Conservation (phyloP, 2,113 vertebrate species). For the Cepphus grylle region DNA sequence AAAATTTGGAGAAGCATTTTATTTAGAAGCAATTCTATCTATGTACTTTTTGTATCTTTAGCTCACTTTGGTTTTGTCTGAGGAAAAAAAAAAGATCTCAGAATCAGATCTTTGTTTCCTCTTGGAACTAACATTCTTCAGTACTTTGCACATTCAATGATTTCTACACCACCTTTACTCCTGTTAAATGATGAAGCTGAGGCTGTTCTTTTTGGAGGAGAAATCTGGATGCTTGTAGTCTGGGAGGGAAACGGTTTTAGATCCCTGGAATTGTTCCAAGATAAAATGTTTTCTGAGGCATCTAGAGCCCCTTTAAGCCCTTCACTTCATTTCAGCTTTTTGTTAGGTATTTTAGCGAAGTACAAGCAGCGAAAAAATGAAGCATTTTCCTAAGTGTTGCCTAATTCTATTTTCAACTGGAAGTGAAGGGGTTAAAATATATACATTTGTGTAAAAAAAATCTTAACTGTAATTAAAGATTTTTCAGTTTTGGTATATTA, state of each 20-base stretch:
- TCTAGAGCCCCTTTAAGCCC: slow-evolving; percentile 42
- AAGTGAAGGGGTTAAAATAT: slow-evolving; percentile 57
- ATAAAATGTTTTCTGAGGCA: slow-evolving; percentile 51
- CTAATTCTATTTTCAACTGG: slow-evolving; percentile 65
- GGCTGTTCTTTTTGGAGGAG: neutral
- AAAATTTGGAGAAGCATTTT: slow-evolving; percentile 45
- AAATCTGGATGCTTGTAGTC: neutral
- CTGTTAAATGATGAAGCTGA: neutral
- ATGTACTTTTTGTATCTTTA: slow-evolving; percentile 13
- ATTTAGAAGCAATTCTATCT: slow-evolving; percentile 36
- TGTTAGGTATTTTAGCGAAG: slow-evolving; percentile 39
- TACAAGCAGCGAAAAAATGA: neutral
- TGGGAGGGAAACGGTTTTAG: neutral
- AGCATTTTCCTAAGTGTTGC: slow-evolving; percentile 49
- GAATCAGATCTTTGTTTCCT: slow-evolving; percentile 3
- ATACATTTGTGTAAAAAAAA: slow-evolving; percentile 48
- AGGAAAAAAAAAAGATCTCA: neutral
- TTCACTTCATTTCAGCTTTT: slow-evolving; percentile 45
- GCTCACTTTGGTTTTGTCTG: slow-evolving; percentile 28
- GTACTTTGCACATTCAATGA: neutral
- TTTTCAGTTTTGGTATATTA: slow-evolving; percentile 62
- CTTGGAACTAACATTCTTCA: neutral
- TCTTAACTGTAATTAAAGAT: slow-evolving; percentile 55
- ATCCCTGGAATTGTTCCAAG: slow-evolving; percentile 30
- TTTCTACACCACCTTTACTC: neutral